phyloP scores from a whole-genome alignment of 2,113 vertebrate genomes.

The Anseranas semipalmata region DNA sequence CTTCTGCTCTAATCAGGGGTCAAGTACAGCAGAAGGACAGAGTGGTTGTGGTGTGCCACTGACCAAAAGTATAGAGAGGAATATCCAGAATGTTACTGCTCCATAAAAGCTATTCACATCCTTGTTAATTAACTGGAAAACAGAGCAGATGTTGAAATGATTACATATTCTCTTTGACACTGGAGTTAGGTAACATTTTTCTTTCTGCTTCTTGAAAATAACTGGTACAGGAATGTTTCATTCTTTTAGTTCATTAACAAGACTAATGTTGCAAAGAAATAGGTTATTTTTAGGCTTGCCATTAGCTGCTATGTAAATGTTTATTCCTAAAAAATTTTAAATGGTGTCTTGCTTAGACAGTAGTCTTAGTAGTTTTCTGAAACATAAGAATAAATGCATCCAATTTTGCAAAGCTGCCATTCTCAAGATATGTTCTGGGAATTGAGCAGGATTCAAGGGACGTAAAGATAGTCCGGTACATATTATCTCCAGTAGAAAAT shows the following conservation, averaged over 20 bases:
- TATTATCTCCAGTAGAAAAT: not conserved
- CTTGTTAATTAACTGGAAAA: not conserved
- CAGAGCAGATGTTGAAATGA: not conserved
- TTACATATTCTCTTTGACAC: not conserved
- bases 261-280: slow-evolving; percentile 7
- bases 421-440: not conserved
- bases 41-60: not conserved
- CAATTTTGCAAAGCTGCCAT: not conserved
- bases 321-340: not conserved
- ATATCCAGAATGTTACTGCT: not conserved
- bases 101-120: not conserved
- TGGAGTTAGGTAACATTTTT: not conserved
- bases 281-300: slow-evolving; percentile 11
- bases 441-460: not conserved
- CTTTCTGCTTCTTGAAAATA: not conserved
- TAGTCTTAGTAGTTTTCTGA: not conserved
- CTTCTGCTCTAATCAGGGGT: not conserved
- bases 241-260: slow-evolving; percentile 1
- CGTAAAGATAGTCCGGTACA: not conserved
- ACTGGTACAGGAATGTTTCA: not conserved
- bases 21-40: not conserved
- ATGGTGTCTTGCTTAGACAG: not conserved
- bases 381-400: not conserved
- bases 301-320: not conserved
- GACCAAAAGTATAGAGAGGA: not conserved